phyloP scores from a whole-genome alignment of 2,113 vertebrate genomes.

The Physeter macrocephalus region DNA sequence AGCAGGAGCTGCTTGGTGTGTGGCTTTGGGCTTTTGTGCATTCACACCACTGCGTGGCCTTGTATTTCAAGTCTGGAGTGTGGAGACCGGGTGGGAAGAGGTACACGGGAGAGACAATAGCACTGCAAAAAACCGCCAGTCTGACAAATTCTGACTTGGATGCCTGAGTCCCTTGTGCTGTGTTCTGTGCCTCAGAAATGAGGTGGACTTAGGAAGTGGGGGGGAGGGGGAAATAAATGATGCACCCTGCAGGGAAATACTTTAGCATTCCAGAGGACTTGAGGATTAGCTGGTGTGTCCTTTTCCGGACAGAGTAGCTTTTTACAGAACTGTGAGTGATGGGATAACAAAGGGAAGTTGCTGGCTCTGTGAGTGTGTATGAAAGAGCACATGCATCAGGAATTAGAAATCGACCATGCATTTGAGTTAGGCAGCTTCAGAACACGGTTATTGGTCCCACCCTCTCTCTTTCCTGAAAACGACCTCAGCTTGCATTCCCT shows the following conservation, averaged over 20 bases:
- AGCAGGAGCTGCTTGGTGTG: background rate
- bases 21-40: background rate
- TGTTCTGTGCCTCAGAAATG: background rate
- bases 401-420: slow-evolving; percentile 22
- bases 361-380: background rate
- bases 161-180: background rate
- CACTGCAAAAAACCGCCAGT: background rate
- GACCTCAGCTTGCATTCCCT: background rate
- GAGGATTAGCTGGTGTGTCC: background rate
- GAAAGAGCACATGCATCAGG: background rate
- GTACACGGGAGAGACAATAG: background rate
- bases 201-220: background rate
- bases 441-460: background rate
- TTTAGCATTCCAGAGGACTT: background rate
- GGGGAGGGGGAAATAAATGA: background rate
- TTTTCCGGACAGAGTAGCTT: slow-evolving; percentile 11
- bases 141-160: background rate
- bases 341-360: slow-evolving; percentile 33
- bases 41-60: background rate
- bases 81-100: background rate
- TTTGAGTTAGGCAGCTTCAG: background rate
- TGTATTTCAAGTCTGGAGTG: background rate
- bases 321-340: slow-evolving; percentile 31
- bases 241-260: slow-evolving; percentile 14
- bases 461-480: background rate